These are phyloP conservation scores for Magallana gigas DNA, from an alignment of 1,140 invertebrate genomes.

Conservation along the genomic window DNA sequence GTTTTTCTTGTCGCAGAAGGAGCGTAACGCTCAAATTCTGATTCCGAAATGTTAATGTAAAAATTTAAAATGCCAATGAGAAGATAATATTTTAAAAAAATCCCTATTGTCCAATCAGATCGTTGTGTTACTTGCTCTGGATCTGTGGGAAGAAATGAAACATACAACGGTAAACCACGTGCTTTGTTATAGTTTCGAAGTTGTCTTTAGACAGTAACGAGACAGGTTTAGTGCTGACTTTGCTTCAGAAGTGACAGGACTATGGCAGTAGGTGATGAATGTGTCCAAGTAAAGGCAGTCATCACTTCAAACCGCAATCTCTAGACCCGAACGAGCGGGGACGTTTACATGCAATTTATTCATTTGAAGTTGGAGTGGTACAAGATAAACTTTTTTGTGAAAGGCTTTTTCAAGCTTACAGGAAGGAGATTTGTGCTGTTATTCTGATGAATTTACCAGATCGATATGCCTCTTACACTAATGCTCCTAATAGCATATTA, in stretches of 20 bases:
- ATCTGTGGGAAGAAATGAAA: not conserved
- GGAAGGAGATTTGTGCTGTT: conserved; percentile 22
- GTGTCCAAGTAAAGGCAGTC: conserved; percentile 16
- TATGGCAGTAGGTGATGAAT: conserved; percentile 3
- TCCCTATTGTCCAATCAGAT: conserved; percentile 27
- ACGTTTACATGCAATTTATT: conserved; percentile 24
- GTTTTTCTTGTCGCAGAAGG: conserved; percentile 12
- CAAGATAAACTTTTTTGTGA: conserved; percentile 36
- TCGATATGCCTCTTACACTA: conserved; percentile 8
- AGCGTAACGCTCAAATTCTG: not conserved
- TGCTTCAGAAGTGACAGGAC: conserved; percentile 21
- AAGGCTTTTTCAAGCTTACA: not conserved
- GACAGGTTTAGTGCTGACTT: not conserved
- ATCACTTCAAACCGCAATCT: conserved; percentile 18
- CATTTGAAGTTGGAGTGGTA: conserved; percentile 31
- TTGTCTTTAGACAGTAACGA: not conserved
- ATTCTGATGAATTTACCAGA: conserved; percentile 10
- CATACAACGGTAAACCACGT: conserved; percentile 7
- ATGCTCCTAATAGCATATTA: conserved; percentile 10
- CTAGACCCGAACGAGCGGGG: not conserved
- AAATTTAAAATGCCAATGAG: conserved; percentile 25
- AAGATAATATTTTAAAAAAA: not conserved
- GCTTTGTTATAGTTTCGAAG: conserved; percentile 1
- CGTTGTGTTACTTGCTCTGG: not conserved
- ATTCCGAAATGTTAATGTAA: conserved; percentile 7